Percentiles rank a stretch among this genome's conserved stretches.
These are phyloP conservation scores for Euphonia xanthogaster DNA, from an alignment of 2,797 vertebrate species.

Conservation along the genomic window DNA sequence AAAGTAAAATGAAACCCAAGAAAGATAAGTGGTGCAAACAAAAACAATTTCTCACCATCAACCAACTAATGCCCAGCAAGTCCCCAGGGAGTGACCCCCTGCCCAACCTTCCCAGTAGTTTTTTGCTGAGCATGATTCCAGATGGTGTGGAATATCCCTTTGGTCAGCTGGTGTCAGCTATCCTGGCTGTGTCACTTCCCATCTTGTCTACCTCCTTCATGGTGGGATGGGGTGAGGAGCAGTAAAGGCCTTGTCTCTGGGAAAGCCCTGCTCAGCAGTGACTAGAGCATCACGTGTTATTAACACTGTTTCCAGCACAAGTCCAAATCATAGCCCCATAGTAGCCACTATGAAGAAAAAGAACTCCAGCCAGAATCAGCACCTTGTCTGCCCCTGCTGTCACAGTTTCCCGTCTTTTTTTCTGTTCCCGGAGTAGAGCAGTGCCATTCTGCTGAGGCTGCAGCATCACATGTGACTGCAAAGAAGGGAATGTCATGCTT, in stretches of 20 bases:
- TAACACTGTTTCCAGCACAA: background rate
- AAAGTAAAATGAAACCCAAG: background rate
- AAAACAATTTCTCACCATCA: background rate
- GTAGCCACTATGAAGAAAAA: background rate
- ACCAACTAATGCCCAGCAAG: too few relatives aligned
- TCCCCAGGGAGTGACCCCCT: background rate
- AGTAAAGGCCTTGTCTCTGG: background rate
- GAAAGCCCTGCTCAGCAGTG: background rate
- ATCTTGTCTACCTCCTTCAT: background rate
- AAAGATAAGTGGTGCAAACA: background rate
- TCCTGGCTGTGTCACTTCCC: background rate
- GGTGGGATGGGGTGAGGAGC: background rate
- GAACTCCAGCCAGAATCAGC: background rate
- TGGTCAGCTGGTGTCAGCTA: background rate
- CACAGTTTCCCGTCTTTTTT: background rate
- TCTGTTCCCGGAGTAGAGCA: background rate
- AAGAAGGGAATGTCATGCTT: background rate
- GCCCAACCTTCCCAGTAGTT: background rate
- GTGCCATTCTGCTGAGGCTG: background rate
- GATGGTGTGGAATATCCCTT: background rate
- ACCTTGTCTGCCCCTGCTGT: background rate
- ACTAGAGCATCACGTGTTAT: fast-evolving
- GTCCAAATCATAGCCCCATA: background rate
- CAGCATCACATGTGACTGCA: background rate
- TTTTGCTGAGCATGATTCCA: background rate